Base-by-base conservation (phyloP, 2,888 invertebrate species). In the Therioaphis trifolii region DNA sequence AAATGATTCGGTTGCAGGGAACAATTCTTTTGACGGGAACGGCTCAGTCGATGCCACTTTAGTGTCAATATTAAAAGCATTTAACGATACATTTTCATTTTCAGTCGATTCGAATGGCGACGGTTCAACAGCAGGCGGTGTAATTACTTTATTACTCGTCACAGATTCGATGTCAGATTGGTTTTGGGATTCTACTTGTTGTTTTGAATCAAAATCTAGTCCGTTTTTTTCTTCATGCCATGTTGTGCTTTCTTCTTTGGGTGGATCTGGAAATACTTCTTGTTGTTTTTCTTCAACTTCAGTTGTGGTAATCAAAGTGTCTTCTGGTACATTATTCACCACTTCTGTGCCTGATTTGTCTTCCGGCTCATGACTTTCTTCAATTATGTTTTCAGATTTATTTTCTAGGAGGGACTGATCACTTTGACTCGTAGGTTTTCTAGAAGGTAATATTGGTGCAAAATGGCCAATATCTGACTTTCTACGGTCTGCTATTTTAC, bases 381-480 rank as follows among this genome's bases (percentile, higher is more conserved):
- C 58, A 40, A 82, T 82, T 18, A 27, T 43, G 2, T 43, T 55
- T n/a, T 72, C 55, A 4, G 61, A 14, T 29, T 35, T 63, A 14
- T 5, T 82, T 24, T 82, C 63, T 35, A 14, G 4, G 14, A 63
- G 35, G 7, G 52, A 24, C 18, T 82, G 82, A 52, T 82, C 74
- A 66, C 74, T 82, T 63, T 82, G 82, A n/a, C 49, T 63, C 2
- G 49, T 35, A 4, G 63, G 72, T 52, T 82, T 72, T 74, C 74
- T 82, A 15, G 63, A 49, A 7, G 82, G 71, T n/a, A 82, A 74
- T 52, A 82, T 74, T 9, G 82, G 82, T 18, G 82, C 61, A 5
- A 82, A 82, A 63, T 72, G 72, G 1, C 82, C 82, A 12, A 82
- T 63, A 12, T 82, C 82, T 24, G 82, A 82, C 24, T 82, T 82